A percentile compares a stretch with the other conserved stretches of the same genome.
Evolutionary conservation across 2,888 invertebrate species (phyloP).

Genomic region (Cistogaster globosa): DNA sequence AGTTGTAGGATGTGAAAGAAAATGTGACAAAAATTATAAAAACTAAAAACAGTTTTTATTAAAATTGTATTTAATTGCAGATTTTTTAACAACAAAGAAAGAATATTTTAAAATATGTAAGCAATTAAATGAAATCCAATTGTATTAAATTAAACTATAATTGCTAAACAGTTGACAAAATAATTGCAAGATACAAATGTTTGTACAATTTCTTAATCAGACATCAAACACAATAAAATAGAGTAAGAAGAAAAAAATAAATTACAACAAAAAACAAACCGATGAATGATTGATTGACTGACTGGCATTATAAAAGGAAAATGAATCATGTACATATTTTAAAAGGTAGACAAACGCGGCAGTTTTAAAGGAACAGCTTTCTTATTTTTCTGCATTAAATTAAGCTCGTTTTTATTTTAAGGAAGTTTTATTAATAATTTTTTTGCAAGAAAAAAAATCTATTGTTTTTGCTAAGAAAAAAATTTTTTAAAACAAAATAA

Average conservation of each 20-base stretch:
- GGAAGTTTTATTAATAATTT: not conserved
- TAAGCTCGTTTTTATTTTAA: not conserved
- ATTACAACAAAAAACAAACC: not conserved
- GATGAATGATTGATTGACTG: not conserved
- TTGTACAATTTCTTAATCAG: not conserved
- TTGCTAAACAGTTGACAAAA: conserved; percentile 47
- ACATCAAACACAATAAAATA: not conserved
- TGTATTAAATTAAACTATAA: too few species aligned
- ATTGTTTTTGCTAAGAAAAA: conserved; percentile 34
- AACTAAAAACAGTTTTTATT: too few species aligned
- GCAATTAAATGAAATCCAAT: too few species aligned
- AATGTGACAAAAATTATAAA: too few species aligned
- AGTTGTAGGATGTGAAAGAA: too few species aligned
- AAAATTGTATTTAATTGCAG: too few species aligned
- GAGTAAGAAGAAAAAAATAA: not conserved
- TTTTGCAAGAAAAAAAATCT: not conserved
- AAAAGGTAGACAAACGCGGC: not conserved
- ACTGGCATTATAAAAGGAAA: conserved; percentile 12
- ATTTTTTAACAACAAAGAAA: too few species aligned
- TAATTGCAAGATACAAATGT: conserved; percentile 24
- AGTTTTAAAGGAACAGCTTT: conserved; percentile 9
- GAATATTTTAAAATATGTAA: too few species aligned
- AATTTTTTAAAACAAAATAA: not conserved
- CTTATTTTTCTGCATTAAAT: conserved; percentile 1
- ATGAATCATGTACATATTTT: conserved; percentile 36